Evolutionary conservation across 2,888 invertebrate species (phyloP).

Genomic region (Eilema griseolum): DNA sequence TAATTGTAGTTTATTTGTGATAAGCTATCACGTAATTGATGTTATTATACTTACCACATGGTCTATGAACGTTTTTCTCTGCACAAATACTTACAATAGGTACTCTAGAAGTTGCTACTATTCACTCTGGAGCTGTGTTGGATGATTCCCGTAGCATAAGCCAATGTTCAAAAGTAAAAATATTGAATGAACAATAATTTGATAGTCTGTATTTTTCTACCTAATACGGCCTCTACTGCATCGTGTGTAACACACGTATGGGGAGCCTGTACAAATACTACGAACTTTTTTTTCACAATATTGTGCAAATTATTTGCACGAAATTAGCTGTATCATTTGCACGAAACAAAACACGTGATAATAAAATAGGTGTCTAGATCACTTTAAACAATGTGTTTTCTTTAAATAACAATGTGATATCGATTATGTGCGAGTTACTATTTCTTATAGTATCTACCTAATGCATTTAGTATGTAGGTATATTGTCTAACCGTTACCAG

Average conservation of each 20-base stretch:
- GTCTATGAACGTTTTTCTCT: no score
- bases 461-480: not conserved
- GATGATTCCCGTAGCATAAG: not conserved
- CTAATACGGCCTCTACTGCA: no score
- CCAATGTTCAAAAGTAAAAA: not conserved
- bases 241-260: no score
- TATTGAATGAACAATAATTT: not conserved
- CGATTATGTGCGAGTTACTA: not conserved
- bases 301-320: no score
- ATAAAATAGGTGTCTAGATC: not conserved
- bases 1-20: not conserved
- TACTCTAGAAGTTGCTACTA: not conserved
- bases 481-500: not conserved
- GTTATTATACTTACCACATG: not conserved
- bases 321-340: no score
- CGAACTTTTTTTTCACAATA: no score
- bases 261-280: no score
- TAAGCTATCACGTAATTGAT: not conserved
- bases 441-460: not conserved
- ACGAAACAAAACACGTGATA: not conserved
- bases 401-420: not conserved
- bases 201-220: not conserved
- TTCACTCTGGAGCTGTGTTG: not conserved
- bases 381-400: not conserved
- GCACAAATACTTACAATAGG: no score